A percentile compares a stretch with the other conserved stretches of the same genome.
These are phyloP conservation scores for Vulpes ferrilata DNA, from an alignment of 2,113 vertebrate species.

Conservation along the genomic window DNA sequence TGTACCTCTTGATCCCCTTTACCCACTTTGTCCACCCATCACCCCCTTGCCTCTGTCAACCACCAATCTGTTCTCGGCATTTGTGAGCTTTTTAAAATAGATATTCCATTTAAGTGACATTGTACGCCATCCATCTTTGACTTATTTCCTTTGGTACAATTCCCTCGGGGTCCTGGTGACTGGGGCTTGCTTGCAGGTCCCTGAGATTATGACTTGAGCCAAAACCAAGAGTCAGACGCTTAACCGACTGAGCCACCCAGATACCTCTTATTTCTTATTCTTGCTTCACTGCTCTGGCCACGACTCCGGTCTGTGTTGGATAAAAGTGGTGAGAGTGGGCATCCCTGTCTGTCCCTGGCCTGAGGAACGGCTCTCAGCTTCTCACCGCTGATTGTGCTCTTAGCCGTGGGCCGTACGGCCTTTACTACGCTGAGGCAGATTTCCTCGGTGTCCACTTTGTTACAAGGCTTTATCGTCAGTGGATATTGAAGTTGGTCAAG, in stretches of 20 bases:
- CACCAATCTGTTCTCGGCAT: background rate
- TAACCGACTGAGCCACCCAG: background rate
- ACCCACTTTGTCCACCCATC: background rate
- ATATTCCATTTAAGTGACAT: background rate
- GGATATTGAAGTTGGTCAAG: background rate
- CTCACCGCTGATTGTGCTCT: background rate
- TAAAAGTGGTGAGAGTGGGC: background rate
- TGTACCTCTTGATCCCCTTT: background rate
- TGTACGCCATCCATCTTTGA: background rate
- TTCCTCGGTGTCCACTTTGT: background rate
- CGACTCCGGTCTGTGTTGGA: background rate
- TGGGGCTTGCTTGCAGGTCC: background rate
- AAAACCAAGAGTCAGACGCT: background rate
- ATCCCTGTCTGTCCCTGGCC: background rate
- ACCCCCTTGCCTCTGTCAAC: background rate
- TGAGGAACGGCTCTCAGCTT: background rate
- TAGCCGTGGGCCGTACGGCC: background rate
- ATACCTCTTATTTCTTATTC: background rate
- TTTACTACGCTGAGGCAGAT: too few relatives aligned
- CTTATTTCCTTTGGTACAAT: background rate
- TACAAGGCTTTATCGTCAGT: background rate
- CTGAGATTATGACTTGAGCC: background rate
- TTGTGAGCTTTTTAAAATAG: background rate
- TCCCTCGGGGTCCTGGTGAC: background rate
- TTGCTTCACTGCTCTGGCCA: background rate